Evolutionary conservation across 2,888 invertebrate species (phyloP).

Genomic region (Pyralis farinalis): DNA sequence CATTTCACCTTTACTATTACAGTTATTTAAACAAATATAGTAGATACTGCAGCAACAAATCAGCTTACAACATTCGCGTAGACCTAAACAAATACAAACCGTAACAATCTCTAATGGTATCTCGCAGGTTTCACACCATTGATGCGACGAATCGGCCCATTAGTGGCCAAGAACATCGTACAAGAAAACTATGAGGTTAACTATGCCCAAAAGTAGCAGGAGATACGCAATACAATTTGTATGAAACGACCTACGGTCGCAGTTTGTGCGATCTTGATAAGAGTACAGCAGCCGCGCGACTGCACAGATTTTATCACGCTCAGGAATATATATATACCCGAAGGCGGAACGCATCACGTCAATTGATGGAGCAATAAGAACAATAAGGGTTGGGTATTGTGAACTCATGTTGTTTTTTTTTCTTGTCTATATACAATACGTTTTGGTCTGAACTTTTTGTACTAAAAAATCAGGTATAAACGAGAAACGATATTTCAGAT

Average conservation of each 20-base stretch:
- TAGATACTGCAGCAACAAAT: neutral
- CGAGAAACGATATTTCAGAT: no score
- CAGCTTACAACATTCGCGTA: constrained; percentile 18
- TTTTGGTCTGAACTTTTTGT: no score
- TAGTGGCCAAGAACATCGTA: constrained; percentile 60
- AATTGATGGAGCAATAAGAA: constrained; percentile 73
- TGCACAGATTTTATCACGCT: constrained; percentile 61
- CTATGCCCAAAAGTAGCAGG: constrained; percentile 75
- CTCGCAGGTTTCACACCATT: constrained; percentile 52
- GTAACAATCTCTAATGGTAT: constrained; percentile 26
- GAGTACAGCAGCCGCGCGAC: constrained; percentile 53
- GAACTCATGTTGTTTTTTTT: neutral
- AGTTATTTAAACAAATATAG: no score
- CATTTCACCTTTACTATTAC: no score
- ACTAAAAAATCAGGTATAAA: no score
- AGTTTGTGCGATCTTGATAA: constrained; percentile 71
- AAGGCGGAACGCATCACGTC: constrained; percentile 49
- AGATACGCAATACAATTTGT: constrained; percentile 79
- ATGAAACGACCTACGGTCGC: constrained; percentile 67
- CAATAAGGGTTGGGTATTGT: constrained; percentile 55
- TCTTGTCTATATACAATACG: no score
- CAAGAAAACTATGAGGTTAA: constrained; percentile 74
- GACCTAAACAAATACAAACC: constrained; percentile 40
- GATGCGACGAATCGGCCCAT: constrained; percentile 65
- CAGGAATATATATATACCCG: constrained; percentile 60